Evolutionary conservation across 2,113 vertebrate genomes (phyloP).

Genomic region (Tonatia bakeri): DNA sequence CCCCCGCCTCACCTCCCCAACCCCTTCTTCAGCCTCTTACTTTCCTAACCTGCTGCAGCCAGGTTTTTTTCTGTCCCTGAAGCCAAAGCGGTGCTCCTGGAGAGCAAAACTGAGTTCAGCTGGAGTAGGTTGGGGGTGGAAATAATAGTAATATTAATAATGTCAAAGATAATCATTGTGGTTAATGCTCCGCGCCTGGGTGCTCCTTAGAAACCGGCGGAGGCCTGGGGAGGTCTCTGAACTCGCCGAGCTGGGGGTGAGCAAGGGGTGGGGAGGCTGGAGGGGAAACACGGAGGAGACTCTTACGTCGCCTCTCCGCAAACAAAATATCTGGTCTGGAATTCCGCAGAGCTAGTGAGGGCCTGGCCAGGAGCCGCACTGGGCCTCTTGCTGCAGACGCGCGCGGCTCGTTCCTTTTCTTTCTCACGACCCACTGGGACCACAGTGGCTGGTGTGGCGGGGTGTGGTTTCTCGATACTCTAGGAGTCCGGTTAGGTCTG

Average conservation of each 20-base stretch:
- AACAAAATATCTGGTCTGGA: neutral
- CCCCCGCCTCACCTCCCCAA: too few species aligned
- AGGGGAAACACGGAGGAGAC: too few species aligned
- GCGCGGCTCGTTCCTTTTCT: neutral
- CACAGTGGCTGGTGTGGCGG: neutral
- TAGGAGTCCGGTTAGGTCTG: neutral
- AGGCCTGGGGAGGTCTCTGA: neutral
- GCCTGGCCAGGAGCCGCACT: neutral
- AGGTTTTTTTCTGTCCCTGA: neutral
- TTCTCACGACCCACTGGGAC: neutral
- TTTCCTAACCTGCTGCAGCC: neutral
- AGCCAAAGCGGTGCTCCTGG: neutral
- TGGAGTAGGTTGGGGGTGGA: neutral
- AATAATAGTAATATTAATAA: constrained; percentile 24
- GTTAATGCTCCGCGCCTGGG: neutral
- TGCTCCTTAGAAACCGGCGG: neutral
- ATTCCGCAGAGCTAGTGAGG: neutral
- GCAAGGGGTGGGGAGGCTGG: neutral
- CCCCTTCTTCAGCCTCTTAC: neutral
- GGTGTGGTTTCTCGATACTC: constrained; percentile 42
- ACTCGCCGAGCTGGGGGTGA: neutral
- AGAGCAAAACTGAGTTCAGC: neutral
- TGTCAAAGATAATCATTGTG: neutral
- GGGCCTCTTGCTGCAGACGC: neutral
- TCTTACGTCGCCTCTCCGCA: neutral